phyloP scores from a whole-genome alignment of 2,797 vertebrate species.

The Acipenser oxyrinchus region DNA sequence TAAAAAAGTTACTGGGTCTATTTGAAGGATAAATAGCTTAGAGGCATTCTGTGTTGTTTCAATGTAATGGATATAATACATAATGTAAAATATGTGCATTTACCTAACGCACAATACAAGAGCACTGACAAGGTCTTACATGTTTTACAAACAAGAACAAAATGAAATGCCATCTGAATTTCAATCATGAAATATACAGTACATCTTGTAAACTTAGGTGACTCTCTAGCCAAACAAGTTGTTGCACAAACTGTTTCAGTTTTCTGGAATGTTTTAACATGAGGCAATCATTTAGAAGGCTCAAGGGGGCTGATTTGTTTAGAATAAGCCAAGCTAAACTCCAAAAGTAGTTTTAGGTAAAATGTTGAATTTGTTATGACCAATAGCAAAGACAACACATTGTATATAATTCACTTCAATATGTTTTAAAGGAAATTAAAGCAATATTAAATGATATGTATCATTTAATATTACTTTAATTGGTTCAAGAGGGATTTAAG shows the following conservation, averaged over 20 bases:
- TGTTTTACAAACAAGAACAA: constrained; percentile 36
- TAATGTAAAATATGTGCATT: constrained; percentile 42
- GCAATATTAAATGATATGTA: too few species aligned
- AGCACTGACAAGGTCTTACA: constrained; percentile 16
- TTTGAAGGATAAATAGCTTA: too few species aligned
- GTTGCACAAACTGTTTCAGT: background rate
- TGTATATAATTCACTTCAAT: too few species aligned
- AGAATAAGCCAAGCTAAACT: too few species aligned
- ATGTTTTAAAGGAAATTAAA: too few species aligned
- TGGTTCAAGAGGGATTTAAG: too few species aligned
- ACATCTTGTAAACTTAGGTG: constrained; percentile 7
- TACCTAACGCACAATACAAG: constrained; percentile 41
- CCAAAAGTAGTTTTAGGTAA: too few species aligned
- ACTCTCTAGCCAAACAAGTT: background rate
- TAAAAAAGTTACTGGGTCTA: too few species aligned
- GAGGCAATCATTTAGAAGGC: background rate
- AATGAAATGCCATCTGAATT: constrained; percentile 36
- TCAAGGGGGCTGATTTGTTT: background rate
- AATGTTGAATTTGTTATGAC: too few species aligned
- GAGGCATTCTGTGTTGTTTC: too few species aligned
- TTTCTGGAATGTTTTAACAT: background rate
- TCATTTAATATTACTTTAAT: too few species aligned
- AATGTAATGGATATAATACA: constrained; percentile 18
- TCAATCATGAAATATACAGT: constrained; percentile 20
- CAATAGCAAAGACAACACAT: too few species aligned